Evolutionary conservation across 2,888 invertebrate species (phyloP).

Genomic region (Polia nebulosa): DNA sequence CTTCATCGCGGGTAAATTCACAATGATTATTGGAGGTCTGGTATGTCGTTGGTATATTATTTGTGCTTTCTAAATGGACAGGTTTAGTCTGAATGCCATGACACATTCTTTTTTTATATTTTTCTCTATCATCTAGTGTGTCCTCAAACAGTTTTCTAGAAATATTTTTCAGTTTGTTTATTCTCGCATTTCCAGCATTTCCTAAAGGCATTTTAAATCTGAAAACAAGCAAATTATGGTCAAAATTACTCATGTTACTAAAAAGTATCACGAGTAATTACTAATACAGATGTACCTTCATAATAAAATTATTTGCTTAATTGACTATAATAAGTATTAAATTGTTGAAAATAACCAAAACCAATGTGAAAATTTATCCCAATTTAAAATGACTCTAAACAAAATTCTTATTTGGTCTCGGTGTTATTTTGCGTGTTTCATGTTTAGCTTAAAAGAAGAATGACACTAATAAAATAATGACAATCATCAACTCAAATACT

Average conservation of each 20-base stretch:
- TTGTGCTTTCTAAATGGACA: slow-evolving; percentile 12
- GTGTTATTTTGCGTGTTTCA: slow-evolving; percentile 2
- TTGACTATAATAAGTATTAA: slow-evolving; percentile 1
- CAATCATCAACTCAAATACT: too few species aligned
- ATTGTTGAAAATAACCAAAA: slow-evolving; percentile 4
- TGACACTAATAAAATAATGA: too few species aligned
- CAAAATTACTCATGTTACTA: slow-evolving; percentile 9
- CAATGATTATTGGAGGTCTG: slow-evolving; percentile 13
- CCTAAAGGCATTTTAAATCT: slow-evolving; percentile 29
- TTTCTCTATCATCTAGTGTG: slow-evolving; percentile 17
- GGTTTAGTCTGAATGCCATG: slow-evolving; percentile 13
- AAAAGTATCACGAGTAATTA: background rate
- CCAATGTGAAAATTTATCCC: slow-evolving; percentile 7
- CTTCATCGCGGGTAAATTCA: slow-evolving; percentile 8
- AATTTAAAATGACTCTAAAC: slow-evolving; percentile 8
- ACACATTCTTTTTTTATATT: slow-evolving; percentile 22
- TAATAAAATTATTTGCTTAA: slow-evolving; percentile 2
- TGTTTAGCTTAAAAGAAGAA: too few species aligned
- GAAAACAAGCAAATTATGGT: slow-evolving; percentile 24
- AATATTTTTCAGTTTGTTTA: slow-evolving; percentile 25
- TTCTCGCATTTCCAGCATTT: slow-evolving; percentile 12
- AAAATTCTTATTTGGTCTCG: slow-evolving; percentile 10
- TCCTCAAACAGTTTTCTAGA: slow-evolving; percentile 26
- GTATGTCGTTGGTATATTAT: slow-evolving; percentile 1
- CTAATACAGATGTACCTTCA: slow-evolving; percentile 3